Evolutionary conservation across 2,113 vertebrate species (phyloP), one percentile per base, ranked within the genome.

Genomic region (Platycercus adscitus): DNA sequence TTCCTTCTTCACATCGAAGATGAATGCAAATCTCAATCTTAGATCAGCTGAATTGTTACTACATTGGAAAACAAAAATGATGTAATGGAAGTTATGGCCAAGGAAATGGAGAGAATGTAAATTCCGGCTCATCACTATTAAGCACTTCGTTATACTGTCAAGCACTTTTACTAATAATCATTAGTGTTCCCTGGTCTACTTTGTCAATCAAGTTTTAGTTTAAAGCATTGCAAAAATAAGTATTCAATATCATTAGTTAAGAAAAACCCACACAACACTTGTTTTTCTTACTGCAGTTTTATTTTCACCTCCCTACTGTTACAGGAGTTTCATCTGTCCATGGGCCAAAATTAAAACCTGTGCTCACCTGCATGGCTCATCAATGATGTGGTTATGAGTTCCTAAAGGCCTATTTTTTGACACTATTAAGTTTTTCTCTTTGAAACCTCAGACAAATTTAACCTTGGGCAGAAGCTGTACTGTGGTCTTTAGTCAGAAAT

Each of bases 241-340:
- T 63, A 73, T 56, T 26, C 0, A 1, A 5, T 13, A 43, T 5
- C 7, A 43, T 72, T 79, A 60, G 4, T 71, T 78, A 29, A 39
- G 77, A 58, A 52, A 13, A 2, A 2, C 2, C 7, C 6, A 4
- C 3, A 14, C 1, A 5, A 26, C 10, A 49, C 1, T 0, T 4
- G 25, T 70, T 92, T 79, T 37, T 70, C 23, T 55, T 64, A 20
- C 10, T n/a, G 37, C 8, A 68, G 21, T 68, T 89, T 69, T 37
- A 23, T 64, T 93, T 83, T 61, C 17, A 41, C 4, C 14, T 96
- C 60, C 15, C 3, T 53, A 39, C 17, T 91, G 12, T 73, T 70
- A 52, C 17, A n/a, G 23, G 81, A 14, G 46, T 72, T 75, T 89
- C 17, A 50, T 81, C 47, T 63, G 43, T 26, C 47, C 60, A 63